Evolutionary conservation across 2,113 vertebrate species (phyloP).

Genomic region (Lethenteron camtschaticum): DNA sequence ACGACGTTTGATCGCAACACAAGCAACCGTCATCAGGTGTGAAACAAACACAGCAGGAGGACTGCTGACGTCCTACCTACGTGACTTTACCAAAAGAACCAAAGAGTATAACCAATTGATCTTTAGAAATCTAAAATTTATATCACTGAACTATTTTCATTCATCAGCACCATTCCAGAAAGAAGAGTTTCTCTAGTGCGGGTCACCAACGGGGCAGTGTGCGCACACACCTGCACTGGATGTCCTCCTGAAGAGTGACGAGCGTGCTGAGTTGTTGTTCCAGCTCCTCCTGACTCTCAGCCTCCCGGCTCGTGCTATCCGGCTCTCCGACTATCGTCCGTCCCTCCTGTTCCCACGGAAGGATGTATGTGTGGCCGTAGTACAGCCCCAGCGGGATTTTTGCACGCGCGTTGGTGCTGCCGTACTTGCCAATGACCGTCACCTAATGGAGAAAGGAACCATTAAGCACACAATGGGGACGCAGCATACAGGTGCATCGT

Average conservation of each 20-base stretch:
- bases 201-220: no score
- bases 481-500: no score
- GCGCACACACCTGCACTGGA: conserved; percentile 69
- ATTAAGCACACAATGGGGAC: not conserved
- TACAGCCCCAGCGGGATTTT: conserved; percentile 95
- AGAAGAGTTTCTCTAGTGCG: no score
- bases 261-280: conserved; percentile 94
- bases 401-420: conserved; percentile 89
- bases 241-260: conserved; percentile 85
- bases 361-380: conserved; percentile 89
- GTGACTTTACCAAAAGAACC: no score
- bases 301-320: conserved; percentile 59
- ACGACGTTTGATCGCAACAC: no score
- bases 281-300: conserved; percentile 60
- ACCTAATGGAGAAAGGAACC: conserved; percentile 30
- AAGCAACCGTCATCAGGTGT: no score
- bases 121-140: no score
- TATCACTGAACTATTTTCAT: no score
- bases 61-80: no score
- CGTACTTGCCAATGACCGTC: conserved; percentile 89
- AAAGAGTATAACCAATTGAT: no score
- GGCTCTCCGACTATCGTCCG: conserved; percentile 87
- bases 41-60: no score
- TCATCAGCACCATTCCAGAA: no score
- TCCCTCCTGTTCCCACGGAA: conserved; percentile 75